Evolutionary conservation across 2,797 vertebrate species (phyloP).

Genomic region (Dicrostonyx torquatus): DNA sequence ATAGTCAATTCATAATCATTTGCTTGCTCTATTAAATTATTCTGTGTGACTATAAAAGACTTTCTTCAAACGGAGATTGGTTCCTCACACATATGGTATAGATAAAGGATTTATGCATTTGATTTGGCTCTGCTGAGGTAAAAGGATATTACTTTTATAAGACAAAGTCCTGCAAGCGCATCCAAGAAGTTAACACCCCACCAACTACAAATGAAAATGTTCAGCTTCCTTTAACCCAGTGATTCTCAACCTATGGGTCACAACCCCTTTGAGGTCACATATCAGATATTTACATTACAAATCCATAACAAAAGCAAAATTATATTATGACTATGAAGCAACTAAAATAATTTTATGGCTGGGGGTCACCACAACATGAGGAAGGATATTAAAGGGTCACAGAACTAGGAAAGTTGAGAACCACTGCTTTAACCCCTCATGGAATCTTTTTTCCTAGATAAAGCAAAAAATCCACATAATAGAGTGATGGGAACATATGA

Average conservation of each 20-base stretch:
- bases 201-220: slow-evolving; percentile 21
- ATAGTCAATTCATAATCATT: slow-evolving; percentile 13
- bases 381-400: background rate
- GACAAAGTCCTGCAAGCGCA: slow-evolving; percentile 5
- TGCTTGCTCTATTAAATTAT: background rate
- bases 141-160: slow-evolving; percentile 24
- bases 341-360: background rate
- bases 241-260: background rate
- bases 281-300: background rate
- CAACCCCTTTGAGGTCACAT: background rate
- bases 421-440: background rate
- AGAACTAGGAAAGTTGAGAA: background rate
- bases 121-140: slow-evolving; percentile 22
- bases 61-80: background rate
- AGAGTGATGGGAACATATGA: background rate
- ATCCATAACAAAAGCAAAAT: background rate
- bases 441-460: slow-evolving; percentile 22
- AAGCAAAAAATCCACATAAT: slow-evolving; percentile 20
- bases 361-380: background rate
- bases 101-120: slow-evolving; percentile 23
- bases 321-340: background rate
- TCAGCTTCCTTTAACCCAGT: background rate
- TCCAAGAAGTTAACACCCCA: background rate
- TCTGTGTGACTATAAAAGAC: background rate
- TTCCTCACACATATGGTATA: background rate